Evolutionary conservation across 1,140 invertebrate genomes (phyloP).

Genomic region (Ruditapes philippinarum): DNA sequence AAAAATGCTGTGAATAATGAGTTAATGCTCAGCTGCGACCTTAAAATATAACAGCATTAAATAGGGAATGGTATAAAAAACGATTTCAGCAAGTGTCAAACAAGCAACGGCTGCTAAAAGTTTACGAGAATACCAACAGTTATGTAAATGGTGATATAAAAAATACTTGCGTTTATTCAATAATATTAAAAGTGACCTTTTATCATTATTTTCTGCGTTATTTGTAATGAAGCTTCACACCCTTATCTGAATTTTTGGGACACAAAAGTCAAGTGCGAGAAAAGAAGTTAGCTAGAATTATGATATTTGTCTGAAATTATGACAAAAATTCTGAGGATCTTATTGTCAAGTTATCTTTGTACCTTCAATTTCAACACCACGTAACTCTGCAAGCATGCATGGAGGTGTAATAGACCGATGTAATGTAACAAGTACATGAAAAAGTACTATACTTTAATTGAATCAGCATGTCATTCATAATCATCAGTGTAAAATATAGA

Average conservation of each 20-base stretch:
- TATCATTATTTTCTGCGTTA: slow-evolving; percentile 13
- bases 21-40: neutral
- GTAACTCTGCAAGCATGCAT: neutral
- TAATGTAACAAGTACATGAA: slow-evolving; percentile 12
- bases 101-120: neutral
- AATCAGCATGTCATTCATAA: slow-evolving; percentile 26
- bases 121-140: neutral
- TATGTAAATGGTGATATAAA: neutral
- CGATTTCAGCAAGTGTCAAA: neutral
- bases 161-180: neutral
- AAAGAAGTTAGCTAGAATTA: neutral
- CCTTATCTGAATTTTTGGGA: neutral
- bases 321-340: neutral
- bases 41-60: neutral
- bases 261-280: neutral
- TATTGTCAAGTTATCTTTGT: slow-evolving; percentile 10
- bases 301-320: neutral
- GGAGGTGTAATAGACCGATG: neutral
- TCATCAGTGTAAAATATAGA: neutral
- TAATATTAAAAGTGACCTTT: neutral
- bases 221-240: neutral
- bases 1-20: neutral
- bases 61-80: neutral
- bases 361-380: neutral
- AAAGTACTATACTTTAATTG: neutral